These are phyloP conservation scores for Lutjanus campechanus DNA, from an alignment of 2,797 vertebrate species.

Conservation along the genomic window DNA sequence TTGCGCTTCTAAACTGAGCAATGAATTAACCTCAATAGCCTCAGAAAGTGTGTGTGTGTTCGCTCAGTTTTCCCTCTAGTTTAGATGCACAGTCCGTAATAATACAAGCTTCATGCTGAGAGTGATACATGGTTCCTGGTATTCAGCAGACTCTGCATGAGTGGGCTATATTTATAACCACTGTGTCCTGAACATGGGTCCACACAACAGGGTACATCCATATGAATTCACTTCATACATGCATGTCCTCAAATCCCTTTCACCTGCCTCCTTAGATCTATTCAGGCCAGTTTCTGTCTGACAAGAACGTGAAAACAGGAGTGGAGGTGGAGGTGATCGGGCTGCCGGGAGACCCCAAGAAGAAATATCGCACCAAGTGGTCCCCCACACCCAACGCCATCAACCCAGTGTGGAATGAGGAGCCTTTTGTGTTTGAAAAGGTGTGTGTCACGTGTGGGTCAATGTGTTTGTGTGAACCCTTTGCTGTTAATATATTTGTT, in stretches of 20 bases:
- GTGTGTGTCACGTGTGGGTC: slow-evolving; percentile 68
- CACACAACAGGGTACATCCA: slow-evolving; percentile 26
- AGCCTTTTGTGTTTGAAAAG: slow-evolving; percentile 98
- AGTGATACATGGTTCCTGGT: slow-evolving; percentile 59
- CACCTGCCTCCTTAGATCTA: slow-evolving; percentile 86
- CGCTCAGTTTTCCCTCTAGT: slow-evolving; percentile 12
- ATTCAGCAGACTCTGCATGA: slow-evolving; percentile 49
- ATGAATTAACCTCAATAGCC: slow-evolving; percentile 26
- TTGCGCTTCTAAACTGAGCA: slow-evolving; percentile 18
- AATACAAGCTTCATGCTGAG: slow-evolving; percentile 57
- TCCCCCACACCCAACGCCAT: slow-evolving; percentile 91
- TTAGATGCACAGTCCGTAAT: slow-evolving; percentile 30
- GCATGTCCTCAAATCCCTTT: slow-evolving; percentile 7
- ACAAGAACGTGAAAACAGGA: slow-evolving; percentile 92
- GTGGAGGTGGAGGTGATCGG: slow-evolving; percentile 97
- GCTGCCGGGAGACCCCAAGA: slow-evolving; percentile 94
- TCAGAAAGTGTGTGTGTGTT: slow-evolving; percentile 1
- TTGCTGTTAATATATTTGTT: slow-evolving; percentile 28
- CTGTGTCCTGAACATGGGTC: slow-evolving; percentile 41
- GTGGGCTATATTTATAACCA: slow-evolving; percentile 53
- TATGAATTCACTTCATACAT: background rate
- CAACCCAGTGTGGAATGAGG: slow-evolving; percentile 98
- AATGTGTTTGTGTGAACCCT: slow-evolving; percentile 11
- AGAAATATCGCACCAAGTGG: slow-evolving; percentile 95
- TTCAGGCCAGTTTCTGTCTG: slow-evolving; percentile 96